Conservation (phyloP, 1,140 invertebrate genomes). For the Heliconius himera region DNA sequence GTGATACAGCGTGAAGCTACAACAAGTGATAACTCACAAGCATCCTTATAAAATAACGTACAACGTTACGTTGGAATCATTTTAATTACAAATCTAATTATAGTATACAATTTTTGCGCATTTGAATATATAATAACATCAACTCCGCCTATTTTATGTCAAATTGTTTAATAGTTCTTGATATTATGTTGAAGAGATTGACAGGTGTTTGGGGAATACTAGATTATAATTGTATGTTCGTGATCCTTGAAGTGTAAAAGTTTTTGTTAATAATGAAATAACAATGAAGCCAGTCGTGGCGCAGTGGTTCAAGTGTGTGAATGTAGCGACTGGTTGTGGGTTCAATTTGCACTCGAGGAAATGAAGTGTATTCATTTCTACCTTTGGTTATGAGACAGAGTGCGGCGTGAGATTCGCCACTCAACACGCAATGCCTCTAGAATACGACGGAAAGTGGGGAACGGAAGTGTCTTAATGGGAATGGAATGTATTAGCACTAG, state of each 20-base stretch:
- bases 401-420: neutral
- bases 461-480: neutral
- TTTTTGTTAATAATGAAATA: neutral
- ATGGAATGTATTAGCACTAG: neutral
- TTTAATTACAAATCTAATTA: neutral
- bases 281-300: neutral
- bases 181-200: neutral
- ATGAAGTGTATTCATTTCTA: too few relatives aligned
- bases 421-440: neutral
- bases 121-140: neutral
- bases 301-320: neutral
- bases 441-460: neutral
- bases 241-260: neutral
- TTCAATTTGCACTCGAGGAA: too few relatives aligned
- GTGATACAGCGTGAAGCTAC: neutral
- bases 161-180: neutral
- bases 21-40: too few relatives aligned
- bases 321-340: too few relatives aligned
- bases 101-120: neutral
- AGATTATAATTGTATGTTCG: neutral
- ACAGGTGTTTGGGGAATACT: neutral
- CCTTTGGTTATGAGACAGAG: neutral
- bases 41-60: neutral
- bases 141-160: constrained; percentile 2
- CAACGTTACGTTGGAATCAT: neutral